Base-by-base conservation (phyloP, 2,888 invertebrate species). In the Morinoia aosen region DNA sequence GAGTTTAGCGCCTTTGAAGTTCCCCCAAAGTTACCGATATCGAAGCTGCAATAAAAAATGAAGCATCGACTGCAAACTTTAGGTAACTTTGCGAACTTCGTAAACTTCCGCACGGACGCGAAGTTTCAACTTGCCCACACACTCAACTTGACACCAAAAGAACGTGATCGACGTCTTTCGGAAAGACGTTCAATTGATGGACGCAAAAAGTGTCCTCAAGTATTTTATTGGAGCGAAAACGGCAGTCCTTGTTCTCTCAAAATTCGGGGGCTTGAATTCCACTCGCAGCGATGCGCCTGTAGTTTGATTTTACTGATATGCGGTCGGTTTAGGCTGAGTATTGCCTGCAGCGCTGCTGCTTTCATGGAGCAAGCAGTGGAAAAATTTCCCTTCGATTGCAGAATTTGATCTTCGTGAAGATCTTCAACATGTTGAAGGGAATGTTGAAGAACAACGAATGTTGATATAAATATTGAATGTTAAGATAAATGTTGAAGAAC, bases 61-160 rank as follows among this genome's bases (percentile, higher is more conserved):
- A 33, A 76, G 25, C 76, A 76, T 76, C 25, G 33, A 76, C 25
- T 0, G 76, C 76, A 76, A 76, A 76, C 76, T 76, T 76, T 76
- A 76, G 76, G 76, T 33, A 76, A 76, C 76, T 76, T 76, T 76
- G 33, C 25, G 33, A 76, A 76, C 76, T 76, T 76, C 25, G 76
- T 76, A 76, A 76, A 76, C 76, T 76, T 76, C 25, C 33, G 33
- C 76, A 76, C 76, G 76, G 76, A 33, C 76, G 76, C 76, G 8
- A 76, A 76, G 76, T 76, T 76, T 76, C 76, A 76, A 76, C 76
- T 76, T 76, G 76, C 33, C 33, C 76, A 76, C 76, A 76, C 76
- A 76, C 76, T 76, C 76, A 76, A 76, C 76, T 76, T 76, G 76
- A 76, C 76, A 76, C 76, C 76, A 76, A 76, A 76, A 33, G 76